Evolutionary conservation across 2,797 vertebrate genomes (phyloP).

Genomic region (Aphelocoma californica): DNA sequence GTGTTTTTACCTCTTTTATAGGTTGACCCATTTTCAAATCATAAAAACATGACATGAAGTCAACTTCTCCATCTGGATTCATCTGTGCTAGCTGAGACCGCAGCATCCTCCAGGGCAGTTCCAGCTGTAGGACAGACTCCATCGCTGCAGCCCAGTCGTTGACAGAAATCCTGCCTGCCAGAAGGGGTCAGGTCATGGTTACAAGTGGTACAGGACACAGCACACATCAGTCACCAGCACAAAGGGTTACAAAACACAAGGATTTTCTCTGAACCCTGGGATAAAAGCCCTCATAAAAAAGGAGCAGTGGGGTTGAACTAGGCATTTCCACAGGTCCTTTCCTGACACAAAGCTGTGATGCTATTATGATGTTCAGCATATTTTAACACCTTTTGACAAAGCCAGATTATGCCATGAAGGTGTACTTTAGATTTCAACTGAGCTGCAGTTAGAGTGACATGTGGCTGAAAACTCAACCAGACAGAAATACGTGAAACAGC

Average conservation of each 20-base stretch:
- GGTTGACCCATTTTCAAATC: constrained; percentile 81
- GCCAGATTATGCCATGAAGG: not conserved
- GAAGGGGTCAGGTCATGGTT: not conserved
- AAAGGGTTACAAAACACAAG: not conserved
- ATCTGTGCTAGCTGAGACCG: constrained; percentile 76
- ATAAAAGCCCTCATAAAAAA: not conserved
- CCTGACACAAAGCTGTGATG: not conserved
- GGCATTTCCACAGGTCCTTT: not conserved
- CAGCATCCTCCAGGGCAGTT: constrained; percentile 92
- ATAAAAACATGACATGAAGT: constrained; percentile 89
- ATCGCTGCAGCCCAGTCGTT: constrained; percentile 86
- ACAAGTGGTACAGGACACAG: not conserved
- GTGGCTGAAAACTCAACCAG: not conserved
- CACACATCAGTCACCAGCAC: not conserved
- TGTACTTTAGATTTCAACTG: not conserved
- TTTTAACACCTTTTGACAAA: not conserved
- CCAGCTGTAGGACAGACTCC: constrained; percentile 84
- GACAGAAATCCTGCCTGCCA: constrained; percentile 79
- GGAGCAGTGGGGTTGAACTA: not conserved
- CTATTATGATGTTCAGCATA: not conserved
- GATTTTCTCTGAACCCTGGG: not conserved
- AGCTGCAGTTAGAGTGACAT: not conserved
- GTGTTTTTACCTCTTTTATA: constrained; percentile 79
- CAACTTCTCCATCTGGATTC: constrained; percentile 79
- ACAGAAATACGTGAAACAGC: not conserved